Base-by-base conservation (phyloP, 2,113 vertebrate genomes). In the Oncorhynchus nerka region DNA sequence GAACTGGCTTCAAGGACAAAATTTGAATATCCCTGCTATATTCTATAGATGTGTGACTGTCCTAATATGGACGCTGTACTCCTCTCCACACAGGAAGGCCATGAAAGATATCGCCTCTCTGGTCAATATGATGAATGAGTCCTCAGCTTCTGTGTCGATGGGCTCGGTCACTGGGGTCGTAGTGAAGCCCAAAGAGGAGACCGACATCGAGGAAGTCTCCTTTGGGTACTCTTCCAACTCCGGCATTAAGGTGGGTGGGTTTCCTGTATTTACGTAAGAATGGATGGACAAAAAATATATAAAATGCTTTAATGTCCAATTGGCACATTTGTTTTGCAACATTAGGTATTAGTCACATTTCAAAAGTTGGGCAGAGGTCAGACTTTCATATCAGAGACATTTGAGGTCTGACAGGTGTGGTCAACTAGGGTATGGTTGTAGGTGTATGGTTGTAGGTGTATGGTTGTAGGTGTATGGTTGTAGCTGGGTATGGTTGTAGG, bases 171-270 rank as follows among this genome's bases (percentile, higher is more conserved):
- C 20, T 0, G 92, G 92, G 0, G 0, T 90, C 59, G 5, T 92
- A 6, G 28, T 81, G 71, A 86, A 78, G 61, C 70, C 73, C 4
- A 0, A 0, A 0, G 3, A 49, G 0, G 3, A 7, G 0, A 0
- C 1, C 0, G 30, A 80, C 0, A 0, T 77, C 0, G 3, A 26
- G 0, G 30, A 66, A 1, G 0, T 86, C 5, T 70, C 64, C 4
- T 74, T 83, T 22, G 69, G 39, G 24, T 73, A 79, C 70, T 67
- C 16, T 12, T 0, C 5, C 5, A 6, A 6, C 5, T 57, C 20
- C 20, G 19, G 5, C 2, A 26, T 90, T 0, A 68, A 0, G 11
- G 90, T 93, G 34, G 74, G 89, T 90, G 26, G 20, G 75, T 22
- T 20, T 5, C 5, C 48, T 26, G 55, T n/a, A 34, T 34, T 7